Evolutionary conservation across 1,140 invertebrate species (phyloP).

Genomic region (Pararge aegeria): DNA sequence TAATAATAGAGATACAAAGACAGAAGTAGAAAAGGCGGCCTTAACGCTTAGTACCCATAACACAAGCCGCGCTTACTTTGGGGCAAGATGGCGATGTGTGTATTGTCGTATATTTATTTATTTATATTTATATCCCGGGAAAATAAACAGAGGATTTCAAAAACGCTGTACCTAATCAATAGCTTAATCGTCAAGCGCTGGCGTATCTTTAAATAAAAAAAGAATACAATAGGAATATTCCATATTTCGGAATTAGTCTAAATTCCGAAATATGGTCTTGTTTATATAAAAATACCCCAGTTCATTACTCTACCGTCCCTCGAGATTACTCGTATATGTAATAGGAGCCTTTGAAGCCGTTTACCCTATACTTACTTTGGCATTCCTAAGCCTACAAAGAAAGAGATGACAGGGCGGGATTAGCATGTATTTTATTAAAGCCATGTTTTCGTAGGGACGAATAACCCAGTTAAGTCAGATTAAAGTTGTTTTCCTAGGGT

Average conservation of each 20-base stretch:
- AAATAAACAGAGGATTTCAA: no score
- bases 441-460: conserved; percentile 11
- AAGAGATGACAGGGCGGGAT: conserved; percentile 20
- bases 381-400: conserved; percentile 21
- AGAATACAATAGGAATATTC: no score
- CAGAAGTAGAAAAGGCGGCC: no score
- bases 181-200: no score
- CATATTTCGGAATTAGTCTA: neutral
- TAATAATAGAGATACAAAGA: no score
- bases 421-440: conserved; percentile 21
- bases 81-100: no score
- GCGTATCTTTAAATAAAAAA: no score
- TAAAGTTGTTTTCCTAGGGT: neutral
- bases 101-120: no score
- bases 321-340: conserved; percentile 11
- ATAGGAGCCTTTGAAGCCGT: conserved; percentile 19
- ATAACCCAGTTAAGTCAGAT: neutral
- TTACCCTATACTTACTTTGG: conserved; percentile 18
- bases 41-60: no score
- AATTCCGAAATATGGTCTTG: conserved; percentile 1
- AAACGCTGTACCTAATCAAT: no score
- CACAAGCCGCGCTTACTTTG: no score
- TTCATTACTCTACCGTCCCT: conserved; percentile 17
- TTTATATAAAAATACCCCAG: conserved; percentile 12
- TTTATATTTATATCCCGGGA: no score